These are phyloP conservation scores for Gobio occitaniae DNA, from an alignment of 2,797 vertebrate genomes.

Conservation along the genomic window DNA sequence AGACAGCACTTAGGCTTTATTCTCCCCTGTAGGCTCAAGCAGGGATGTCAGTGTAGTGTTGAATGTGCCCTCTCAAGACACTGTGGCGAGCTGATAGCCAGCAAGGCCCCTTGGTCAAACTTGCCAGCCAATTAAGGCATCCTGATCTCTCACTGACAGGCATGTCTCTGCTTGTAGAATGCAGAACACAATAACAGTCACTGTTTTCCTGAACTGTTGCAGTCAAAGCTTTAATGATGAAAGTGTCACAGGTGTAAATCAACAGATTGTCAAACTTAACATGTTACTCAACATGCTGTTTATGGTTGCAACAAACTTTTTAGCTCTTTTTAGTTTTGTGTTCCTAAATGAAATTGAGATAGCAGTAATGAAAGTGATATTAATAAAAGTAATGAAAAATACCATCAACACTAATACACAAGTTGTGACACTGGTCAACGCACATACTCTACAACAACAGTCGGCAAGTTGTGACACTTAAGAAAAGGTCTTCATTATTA, in stretches of 20 bases:
- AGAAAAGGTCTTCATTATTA: too few relatives aligned
- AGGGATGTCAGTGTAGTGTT: slow-evolving; percentile 21
- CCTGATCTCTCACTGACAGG: slow-evolving; percentile 38
- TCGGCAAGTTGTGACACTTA: too few relatives aligned
- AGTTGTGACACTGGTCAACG: too few relatives aligned
- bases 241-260: slow-evolving; percentile 6
- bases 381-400: neutral
- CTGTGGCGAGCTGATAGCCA: slow-evolving; percentile 26
- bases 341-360: neutral
- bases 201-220: neutral
- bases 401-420: too few relatives aligned
- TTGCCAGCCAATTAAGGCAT: slow-evolving; percentile 48
- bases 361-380: neutral
- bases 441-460: too few relatives aligned
- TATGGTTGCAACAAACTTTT: neutral
- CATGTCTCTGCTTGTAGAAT: slow-evolving; percentile 28
- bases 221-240: slow-evolving; percentile 10
- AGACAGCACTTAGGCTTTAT: slow-evolving; percentile 37
- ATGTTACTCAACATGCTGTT: neutral
- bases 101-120: slow-evolving; percentile 43
- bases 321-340: neutral
- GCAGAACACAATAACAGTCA: slow-evolving; percentile 28
- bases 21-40: slow-evolving; percentile 38
- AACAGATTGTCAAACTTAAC: neutral
- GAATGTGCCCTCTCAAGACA: slow-evolving; percentile 48